Evolutionary conservation across 2,113 vertebrate species (phyloP).

Genomic region (Trematocara marginatum): DNA sequence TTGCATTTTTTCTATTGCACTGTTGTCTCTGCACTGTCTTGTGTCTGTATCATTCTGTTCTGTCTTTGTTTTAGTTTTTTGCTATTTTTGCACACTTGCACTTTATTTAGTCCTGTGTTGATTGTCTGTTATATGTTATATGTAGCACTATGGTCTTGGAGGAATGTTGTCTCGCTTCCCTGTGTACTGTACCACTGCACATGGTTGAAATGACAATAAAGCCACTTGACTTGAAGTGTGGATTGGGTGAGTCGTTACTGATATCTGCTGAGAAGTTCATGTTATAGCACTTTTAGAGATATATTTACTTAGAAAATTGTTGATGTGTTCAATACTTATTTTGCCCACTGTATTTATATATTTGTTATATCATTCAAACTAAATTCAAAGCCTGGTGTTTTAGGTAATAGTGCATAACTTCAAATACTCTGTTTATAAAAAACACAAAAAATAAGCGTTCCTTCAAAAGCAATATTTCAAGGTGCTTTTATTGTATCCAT

Average conservation of each 20-base stretch:
- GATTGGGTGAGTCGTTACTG: background rate
- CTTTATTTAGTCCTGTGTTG: background rate
- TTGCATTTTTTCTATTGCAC: background rate
- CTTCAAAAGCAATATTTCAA: background rate
- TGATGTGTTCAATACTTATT: background rate
- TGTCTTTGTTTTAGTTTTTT: background rate
- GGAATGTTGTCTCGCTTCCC: background rate
- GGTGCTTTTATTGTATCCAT: background rate
- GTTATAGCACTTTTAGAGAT: background rate
- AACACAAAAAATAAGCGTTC: background rate
- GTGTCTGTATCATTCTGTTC: background rate
- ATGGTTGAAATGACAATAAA: background rate
- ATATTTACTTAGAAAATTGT: background rate
- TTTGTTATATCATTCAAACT: background rate
- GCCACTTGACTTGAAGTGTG: background rate
- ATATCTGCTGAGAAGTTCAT: background rate
- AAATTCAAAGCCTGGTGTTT: background rate
- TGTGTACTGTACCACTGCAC: background rate
- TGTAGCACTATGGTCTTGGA: background rate
- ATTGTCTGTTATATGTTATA: background rate
- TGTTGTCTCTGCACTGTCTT: background rate
- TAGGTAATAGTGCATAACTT: background rate
- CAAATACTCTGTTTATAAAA: background rate
- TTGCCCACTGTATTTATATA: background rate
- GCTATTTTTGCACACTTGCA: background rate